phyloP scores from a whole-genome alignment of 2,888 invertebrate species.

The Deilephila elpenor region DNA sequence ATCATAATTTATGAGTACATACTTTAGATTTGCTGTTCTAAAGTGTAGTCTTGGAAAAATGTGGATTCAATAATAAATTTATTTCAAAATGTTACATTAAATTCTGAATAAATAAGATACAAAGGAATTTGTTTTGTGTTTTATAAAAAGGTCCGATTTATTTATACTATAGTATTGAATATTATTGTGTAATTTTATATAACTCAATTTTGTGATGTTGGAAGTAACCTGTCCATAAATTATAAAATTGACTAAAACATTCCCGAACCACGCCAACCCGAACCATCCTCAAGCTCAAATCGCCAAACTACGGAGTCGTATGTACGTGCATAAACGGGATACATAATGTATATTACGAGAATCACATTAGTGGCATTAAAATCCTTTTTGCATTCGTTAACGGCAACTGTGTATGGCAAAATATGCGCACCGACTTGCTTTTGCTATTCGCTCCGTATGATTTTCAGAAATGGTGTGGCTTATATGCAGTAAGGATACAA shows the following conservation, averaged over 20 bases:
- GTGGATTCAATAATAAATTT: no score
- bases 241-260: constrained; percentile 15
- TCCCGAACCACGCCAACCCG: not conserved
- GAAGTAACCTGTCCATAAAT: constrained; percentile 13
- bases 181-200: not conserved
- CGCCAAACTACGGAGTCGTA: constrained; percentile 45
- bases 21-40: not conserved
- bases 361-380: constrained; percentile 80
- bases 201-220: not conserved
- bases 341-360: constrained; percentile 76
- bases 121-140: no score
- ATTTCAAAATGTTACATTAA: no score
- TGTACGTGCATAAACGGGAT: constrained; percentile 52
- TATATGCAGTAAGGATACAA: constrained; percentile 81
- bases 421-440: constrained; percentile 77
- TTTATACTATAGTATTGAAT: no score
- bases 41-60: not conserved
- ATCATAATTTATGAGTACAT: not conserved
- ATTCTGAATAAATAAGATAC: no score
- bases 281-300: constrained; percentile 1
- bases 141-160: no score
- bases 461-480: constrained; percentile 82
- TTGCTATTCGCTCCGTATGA: constrained; percentile 80
- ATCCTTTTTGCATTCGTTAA: constrained; percentile 82
- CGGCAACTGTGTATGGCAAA: constrained; percentile 76